A percentile compares a stretch with the other conserved stretches of the same genome.
phyloP scores from a whole-genome alignment of 1,140 invertebrate species.

The Drosophila funebris region DNA sequence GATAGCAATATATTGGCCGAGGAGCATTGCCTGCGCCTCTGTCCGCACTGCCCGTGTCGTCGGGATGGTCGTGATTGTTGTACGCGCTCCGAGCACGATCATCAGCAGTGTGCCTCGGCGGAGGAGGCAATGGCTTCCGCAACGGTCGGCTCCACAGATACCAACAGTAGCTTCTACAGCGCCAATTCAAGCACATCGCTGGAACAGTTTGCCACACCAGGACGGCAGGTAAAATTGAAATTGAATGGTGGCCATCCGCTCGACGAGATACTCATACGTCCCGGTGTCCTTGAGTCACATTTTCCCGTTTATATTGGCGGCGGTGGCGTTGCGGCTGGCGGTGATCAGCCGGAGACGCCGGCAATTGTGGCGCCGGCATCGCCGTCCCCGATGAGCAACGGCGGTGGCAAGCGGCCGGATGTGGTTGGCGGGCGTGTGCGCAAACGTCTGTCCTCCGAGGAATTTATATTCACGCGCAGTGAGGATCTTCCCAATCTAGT shows the following conservation, averaged over 20 bases:
- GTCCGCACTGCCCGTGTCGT: slow-evolving; percentile 69
- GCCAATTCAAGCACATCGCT: slow-evolving; percentile 72
- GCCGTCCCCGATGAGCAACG: slow-evolving; percentile 41
- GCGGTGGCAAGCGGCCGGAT: slow-evolving; percentile 48
- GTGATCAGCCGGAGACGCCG: slow-evolving; percentile 41
- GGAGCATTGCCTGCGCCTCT: slow-evolving; percentile 59
- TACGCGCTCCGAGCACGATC: slow-evolving; percentile 47
- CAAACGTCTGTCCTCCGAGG: slow-evolving; percentile 79
- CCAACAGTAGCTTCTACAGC: slow-evolving; percentile 77
- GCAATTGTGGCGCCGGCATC: slow-evolving; percentile 64
- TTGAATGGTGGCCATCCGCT: slow-evolving; percentile 43
- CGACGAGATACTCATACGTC: slow-evolving; percentile 62
- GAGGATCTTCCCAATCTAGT: slow-evolving; percentile 73
- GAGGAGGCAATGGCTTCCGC: background rate
- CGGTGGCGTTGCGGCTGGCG: slow-evolving; percentile 5
- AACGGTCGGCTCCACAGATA: slow-evolving; percentile 65
- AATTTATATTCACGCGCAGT: slow-evolving; percentile 71
- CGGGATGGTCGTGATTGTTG: slow-evolving; percentile 55
- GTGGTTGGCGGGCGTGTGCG: slow-evolving; percentile 67
- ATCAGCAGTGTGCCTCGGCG: slow-evolving; percentile 31
- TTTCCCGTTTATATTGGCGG: slow-evolving; percentile 61
- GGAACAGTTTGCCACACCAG: slow-evolving; percentile 65
- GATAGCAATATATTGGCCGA: slow-evolving; percentile 77
- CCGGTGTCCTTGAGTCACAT: slow-evolving; percentile 80
- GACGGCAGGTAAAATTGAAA: background rate